Conservation (phyloP, 2,888 invertebrate genomes). For the Blomia tropicalis region DNA sequence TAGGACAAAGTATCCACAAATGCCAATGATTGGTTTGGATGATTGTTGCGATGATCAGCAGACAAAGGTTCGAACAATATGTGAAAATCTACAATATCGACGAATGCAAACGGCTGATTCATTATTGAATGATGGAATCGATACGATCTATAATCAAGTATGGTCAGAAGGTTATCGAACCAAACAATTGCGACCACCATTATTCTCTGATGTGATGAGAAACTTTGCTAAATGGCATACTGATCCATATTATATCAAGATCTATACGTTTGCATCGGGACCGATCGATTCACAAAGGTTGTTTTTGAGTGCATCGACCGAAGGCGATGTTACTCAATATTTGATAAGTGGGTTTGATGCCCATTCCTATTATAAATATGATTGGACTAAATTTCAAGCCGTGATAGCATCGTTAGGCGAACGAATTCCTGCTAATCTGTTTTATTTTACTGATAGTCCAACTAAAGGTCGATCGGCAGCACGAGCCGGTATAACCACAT, state of each 20-base stretch:
- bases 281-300: conserved; percentile 6
- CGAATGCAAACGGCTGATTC: not conserved
- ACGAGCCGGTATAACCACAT: not conserved
- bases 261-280: conserved; percentile 20
- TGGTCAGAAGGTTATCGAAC: conserved; percentile 13
- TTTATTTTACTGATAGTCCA: conserved; percentile 19
- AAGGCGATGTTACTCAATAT: not conserved
- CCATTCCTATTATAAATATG: conserved; percentile 7
- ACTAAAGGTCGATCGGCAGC: conserved; percentile 7
- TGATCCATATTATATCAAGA: conserved; percentile 4
- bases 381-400: not conserved
- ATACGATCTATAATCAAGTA: not conserved
- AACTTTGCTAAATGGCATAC: conserved; percentile 2
- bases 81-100: conserved; percentile 11
- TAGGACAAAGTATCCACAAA: not conserved
- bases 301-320: conserved; percentile 3
- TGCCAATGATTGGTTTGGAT: not conserved
- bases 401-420: not conserved
- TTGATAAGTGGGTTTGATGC: not conserved
- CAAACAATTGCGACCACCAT: not conserved
- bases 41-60: not conserved
- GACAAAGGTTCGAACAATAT: not conserved
- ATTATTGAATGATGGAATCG: not conserved
- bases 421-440: not conserved
- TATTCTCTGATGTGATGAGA: conserved; percentile 16